Evolutionary conservation across 2,888 invertebrate genomes (phyloP), one percentile per base, ranked within the genome.

Genomic region (Boloria selene): DNA sequence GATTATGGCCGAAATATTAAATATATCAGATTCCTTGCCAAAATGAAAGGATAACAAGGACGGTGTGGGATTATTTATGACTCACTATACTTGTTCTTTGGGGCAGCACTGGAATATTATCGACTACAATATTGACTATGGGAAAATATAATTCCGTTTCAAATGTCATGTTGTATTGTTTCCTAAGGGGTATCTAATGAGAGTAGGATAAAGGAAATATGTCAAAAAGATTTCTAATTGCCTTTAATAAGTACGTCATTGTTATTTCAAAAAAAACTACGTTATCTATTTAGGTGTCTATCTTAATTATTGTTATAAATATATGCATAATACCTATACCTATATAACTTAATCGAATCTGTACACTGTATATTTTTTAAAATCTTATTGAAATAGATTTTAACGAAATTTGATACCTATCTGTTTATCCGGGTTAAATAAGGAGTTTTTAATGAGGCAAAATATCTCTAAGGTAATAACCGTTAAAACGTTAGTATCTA

Each of bases 141-240:
- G 13, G 13, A 26, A 13, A 17, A 17, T 55, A 26, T 18, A 53
- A 38, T 58, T 61, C 13, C 31, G 55, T 61, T 52, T 54, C 42
- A 63, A 67, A 54, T 63, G 50, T 17, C 50, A 61, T 55, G 26
- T 31, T 26, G n/a, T 51, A 26, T 61, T 51, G 26, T 67, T 54
- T 42, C n/a, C 47, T 53, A 47, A 47, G 44, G 45, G 44, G 42
- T 58, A 22, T 17, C 53, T 16, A 17, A 59, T 59, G 38, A 6
- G 22, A 16, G 14, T 54, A 51, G 56, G 17, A 38, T 61, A 17
- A 44, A 50, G 16, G 6, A 55, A 54, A 53, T 61, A 47, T 18
- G 31, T 54, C 54, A 3, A 47, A n/a, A 5, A 16, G 22, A 42
- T 42, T 4, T 16, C 26, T 45, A 16, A 4, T 49, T 16, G 16